Base-by-base conservation (phyloP, 2,797 vertebrate species). In the Eulemur mongoz region DNA sequence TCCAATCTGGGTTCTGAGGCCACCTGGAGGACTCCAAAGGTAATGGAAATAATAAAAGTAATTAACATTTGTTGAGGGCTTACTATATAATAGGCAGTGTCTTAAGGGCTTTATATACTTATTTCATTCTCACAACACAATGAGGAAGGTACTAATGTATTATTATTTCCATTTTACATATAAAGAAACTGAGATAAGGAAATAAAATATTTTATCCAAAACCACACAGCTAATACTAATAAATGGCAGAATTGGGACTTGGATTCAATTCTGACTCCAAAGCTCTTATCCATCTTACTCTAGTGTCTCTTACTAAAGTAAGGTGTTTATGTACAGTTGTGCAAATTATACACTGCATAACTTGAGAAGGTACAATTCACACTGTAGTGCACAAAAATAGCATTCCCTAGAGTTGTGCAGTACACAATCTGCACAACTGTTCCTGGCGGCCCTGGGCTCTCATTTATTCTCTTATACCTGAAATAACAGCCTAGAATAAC, bases 1-100 rank as follows among this genome's bases (percentile, higher is more conserved):
- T 84, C 79, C 73, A 61, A 2, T 38, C 30, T 91, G 82, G 82
- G 32, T 86, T 86, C 89, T 90, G 80, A 63, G 89, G 83, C 89
- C 57, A 35, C 59, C 76, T 84, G 50, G 40, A 93, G 40, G 86
- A 73, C 23, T 75, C 22, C 13, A 7, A 52, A 30, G 23, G 52
- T 80, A 82, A 95, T 1, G 12, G n/a, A 91, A 87, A 89, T 78
- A 70, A 72, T 43, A 38, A 50, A 69, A 78, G n/a, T 40, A 80
- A 43, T 7, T 2, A 65, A 35, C n/a, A 48, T 35, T 63, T 63
- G 61, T 63, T 63, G 61, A 63, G 23, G 22, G 23, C 57, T 59
- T 59, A 27, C 25, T 27, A 27, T 59, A 27, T 59, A 59, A 4
- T 59, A 59, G 25, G 25, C 63, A 65, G 6, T 20, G 32, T 65